These are phyloP conservation scores for Apteryx owenii DNA, from an alignment of 2,113 vertebrate species.

Conservation along the genomic window DNA sequence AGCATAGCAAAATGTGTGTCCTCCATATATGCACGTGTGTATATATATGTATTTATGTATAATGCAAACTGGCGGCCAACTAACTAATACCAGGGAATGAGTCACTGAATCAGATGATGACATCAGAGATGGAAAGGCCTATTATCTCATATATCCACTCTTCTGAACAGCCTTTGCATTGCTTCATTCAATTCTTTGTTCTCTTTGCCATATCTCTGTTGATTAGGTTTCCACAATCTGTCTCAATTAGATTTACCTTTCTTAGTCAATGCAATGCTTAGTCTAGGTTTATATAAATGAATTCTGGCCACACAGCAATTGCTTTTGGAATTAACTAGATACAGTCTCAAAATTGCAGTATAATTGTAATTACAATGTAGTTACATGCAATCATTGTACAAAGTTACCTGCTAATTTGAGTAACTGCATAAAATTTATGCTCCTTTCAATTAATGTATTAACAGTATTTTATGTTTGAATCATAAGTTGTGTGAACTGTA, in stretches of 20 bases:
- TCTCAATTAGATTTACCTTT: slow-evolving; percentile 72
- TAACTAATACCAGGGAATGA: not conserved
- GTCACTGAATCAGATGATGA: slow-evolving; percentile 16
- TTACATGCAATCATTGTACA: slow-evolving; percentile 52
- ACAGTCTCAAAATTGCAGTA: no score
- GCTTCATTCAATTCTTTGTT: slow-evolving; percentile 69
- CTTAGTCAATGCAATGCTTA: slow-evolving; percentile 52
- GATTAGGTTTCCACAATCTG: slow-evolving; percentile 67
- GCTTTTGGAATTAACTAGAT: slow-evolving; percentile 51
- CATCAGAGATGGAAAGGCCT: slow-evolving; percentile 40
- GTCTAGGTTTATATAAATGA: slow-evolving; percentile 61
- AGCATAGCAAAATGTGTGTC: fast-evolving
- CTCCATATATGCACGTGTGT: not conserved
- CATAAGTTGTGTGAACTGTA: not conserved
- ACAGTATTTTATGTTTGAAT: not conserved
- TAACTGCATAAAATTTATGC: slow-evolving; percentile 22
- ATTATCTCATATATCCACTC: slow-evolving; percentile 51
- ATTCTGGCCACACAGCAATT: slow-evolving; percentile 54
- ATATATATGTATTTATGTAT: not conserved
- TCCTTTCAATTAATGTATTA: slow-evolving; percentile 32
- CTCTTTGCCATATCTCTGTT: slow-evolving; percentile 50
- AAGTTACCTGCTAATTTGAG: slow-evolving; percentile 14
- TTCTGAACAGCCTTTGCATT: slow-evolving; percentile 40
- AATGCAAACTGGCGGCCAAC: not conserved
- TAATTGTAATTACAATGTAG: slow-evolving; percentile 48